Conservation (phyloP, 2,888 invertebrate species). For the Heliconius erato region DNA sequence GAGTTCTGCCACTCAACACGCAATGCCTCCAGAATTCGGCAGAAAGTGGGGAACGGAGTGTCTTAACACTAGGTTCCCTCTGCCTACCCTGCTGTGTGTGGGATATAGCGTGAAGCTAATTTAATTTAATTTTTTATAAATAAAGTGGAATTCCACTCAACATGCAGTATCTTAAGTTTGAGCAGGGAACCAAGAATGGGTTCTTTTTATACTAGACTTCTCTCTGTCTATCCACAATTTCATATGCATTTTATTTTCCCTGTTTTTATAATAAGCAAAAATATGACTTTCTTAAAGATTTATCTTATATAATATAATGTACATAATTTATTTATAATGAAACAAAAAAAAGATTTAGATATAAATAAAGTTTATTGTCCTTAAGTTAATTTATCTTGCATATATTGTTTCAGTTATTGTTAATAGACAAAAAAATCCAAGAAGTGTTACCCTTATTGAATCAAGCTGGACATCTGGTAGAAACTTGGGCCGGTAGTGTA, state of each 20-base stretch:
- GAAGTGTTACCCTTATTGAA: conserved; percentile 96
- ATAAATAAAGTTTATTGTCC: neutral
- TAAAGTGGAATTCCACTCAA: neutral
- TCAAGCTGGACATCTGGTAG: conserved; percentile 95
- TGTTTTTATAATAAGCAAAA: no score
- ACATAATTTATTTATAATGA: neutral
- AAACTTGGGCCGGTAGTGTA: conserved; percentile 94
- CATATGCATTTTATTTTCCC: no score
- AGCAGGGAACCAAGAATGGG: neutral
- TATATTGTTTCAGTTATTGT: conserved; percentile 89
- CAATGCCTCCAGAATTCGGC: no score
- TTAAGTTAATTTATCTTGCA: conserved; percentile 16
- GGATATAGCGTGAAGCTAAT: no score
- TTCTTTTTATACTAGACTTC: neutral
- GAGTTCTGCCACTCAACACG: no score
- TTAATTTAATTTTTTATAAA: neutral
- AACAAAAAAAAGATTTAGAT: neutral
- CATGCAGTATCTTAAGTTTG: neutral
- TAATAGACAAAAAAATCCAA: conserved; percentile 96
- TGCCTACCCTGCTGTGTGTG: no score
- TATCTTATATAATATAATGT: neutral
- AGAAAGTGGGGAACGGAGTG: no score
- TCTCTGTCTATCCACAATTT: neutral
- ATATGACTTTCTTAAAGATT: no score
- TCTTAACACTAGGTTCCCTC: no score